A percentile compares a stretch with the other conserved stretches of the same genome.
phyloP scores from a whole-genome alignment of 2,888 invertebrate species.

The Heliconius hortense region DNA sequence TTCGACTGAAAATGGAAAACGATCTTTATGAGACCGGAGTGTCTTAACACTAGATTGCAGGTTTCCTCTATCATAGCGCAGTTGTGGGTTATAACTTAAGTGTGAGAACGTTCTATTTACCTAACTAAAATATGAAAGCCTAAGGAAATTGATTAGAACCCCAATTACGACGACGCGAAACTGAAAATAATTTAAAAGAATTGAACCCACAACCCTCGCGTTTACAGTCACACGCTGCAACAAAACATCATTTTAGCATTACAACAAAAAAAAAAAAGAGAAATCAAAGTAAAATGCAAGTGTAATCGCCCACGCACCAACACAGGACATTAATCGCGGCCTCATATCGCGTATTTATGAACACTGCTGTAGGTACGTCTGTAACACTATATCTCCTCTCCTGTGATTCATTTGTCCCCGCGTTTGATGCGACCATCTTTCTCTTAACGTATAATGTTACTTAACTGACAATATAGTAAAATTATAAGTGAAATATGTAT shows the following conservation, averaged over 20 bases:
- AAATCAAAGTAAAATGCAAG: constrained; percentile 27
- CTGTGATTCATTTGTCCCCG: constrained; percentile 51
- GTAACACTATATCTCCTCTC: constrained; percentile 68
- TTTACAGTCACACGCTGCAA: not conserved
- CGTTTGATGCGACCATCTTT: constrained; percentile 48
- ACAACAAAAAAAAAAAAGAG: not conserved
- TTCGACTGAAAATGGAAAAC: no score
- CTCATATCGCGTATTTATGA: constrained; percentile 76
- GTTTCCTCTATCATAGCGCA: no score
- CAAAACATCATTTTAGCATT: no score
- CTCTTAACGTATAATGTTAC: constrained; percentile 22
- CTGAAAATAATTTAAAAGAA: no score
- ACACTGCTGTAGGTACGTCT: constrained; percentile 61
- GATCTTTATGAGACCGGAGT: no score
- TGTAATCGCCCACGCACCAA: constrained; percentile 60
- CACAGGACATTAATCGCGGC: constrained; percentile 68
- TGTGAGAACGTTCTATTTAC: no score
- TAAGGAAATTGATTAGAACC: no score
- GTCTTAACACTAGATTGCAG: no score
- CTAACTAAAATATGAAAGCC: no score
- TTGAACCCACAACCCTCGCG: not conserved
- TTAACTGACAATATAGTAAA: not conserved
- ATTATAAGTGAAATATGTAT: not conserved
- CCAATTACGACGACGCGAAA: no score
- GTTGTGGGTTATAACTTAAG: no score